Base-by-base conservation (phyloP, 2,888 invertebrate genomes). In the Strigamia crassipes region DNA sequence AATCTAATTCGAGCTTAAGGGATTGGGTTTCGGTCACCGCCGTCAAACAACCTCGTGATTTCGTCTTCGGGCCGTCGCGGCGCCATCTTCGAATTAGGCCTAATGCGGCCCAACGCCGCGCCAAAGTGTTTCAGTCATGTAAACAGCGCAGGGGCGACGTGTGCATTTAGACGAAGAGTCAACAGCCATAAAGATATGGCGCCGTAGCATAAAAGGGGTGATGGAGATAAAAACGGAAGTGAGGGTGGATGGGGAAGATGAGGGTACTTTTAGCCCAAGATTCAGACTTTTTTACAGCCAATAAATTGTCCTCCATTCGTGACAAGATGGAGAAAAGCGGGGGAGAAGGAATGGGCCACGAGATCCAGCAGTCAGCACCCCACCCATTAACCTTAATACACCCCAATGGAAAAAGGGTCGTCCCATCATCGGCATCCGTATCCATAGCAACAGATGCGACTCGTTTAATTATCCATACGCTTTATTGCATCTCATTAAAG, bases 151-250 rank as follows among this genome's bases (percentile, higher is more conserved):
- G 12, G n/a, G 61, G 61, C 18, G 10, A 21, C 3, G 18, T 18
- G 21, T 61, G 10, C 21, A 61, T 56, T 12, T n/a, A 2, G 12
- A 18, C 3, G 21, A 61, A 73, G 73, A 73, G 73, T 73, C 73
- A 73, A 73, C 73, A 73, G 73, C 73, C 21, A 73, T 73, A 73
- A 73, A 73, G 73, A 73, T 73, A 73, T 73, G 73, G 73, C 73
- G 31, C 73, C 73, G 10, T 6, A 31, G 73, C 15, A 73, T 73
- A 73, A 73, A 73, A 27, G 27, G 31, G 27, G 27, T 73, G 73
- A 23, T 73, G 73, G 27, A 73, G 73, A 73, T 73, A 73, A 73
- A 73, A 73, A 27, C 73, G 73, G 73, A 73, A 73, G 73, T 73
- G 73, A 12, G 73, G 73, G 10, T 10, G 27, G n/a, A 13, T 31